Percentiles rank a stretch among this genome's conserved stretches.
Conservation (phyloP, 2,888 invertebrate species). For the Dermolepida albohirtum region DNA sequence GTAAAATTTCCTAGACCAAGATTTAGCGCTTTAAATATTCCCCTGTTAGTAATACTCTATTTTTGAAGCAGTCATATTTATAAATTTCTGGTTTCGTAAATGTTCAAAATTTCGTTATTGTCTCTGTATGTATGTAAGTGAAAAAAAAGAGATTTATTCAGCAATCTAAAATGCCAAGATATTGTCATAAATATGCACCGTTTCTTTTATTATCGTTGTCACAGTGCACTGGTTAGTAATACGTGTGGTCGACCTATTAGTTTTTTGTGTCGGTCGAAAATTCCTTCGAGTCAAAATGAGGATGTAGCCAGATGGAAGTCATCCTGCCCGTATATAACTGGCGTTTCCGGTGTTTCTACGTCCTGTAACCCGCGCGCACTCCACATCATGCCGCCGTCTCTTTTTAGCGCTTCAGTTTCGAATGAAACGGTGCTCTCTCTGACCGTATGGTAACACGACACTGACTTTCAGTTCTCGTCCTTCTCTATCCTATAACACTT, state of each 20-base stretch:
- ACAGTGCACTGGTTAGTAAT: neutral
- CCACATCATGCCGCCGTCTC: constrained; percentile 55
- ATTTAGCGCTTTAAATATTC: no score
- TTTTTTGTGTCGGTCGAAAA: constrained; percentile 61
- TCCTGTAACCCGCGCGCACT: constrained; percentile 63
- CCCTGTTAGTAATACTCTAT: no score
- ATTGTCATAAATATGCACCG: no score
- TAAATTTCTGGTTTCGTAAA: no score
- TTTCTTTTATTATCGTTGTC: no score
- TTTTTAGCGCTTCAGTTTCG: constrained; percentile 4
- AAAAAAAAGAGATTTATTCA: no score
- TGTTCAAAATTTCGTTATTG: no score
- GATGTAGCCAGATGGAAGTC: constrained; percentile 65
- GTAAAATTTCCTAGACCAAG: no score
- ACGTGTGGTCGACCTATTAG: constrained; percentile 48
- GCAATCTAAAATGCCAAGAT: no score
- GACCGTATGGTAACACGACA: constrained; percentile 15
- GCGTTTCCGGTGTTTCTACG: constrained; percentile 66
- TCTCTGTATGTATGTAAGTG: no score
- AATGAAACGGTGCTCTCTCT: constrained; percentile 8
- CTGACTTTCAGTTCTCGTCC: constrained; percentile 1
- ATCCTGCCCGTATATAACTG: constrained; percentile 69
- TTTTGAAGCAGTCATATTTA: no score
- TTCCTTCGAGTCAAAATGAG: constrained; percentile 62
- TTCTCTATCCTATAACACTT: constrained; percentile 1